phyloP scores from a whole-genome alignment of 2,113 vertebrate genomes.

The Mustelus asterias region DNA sequence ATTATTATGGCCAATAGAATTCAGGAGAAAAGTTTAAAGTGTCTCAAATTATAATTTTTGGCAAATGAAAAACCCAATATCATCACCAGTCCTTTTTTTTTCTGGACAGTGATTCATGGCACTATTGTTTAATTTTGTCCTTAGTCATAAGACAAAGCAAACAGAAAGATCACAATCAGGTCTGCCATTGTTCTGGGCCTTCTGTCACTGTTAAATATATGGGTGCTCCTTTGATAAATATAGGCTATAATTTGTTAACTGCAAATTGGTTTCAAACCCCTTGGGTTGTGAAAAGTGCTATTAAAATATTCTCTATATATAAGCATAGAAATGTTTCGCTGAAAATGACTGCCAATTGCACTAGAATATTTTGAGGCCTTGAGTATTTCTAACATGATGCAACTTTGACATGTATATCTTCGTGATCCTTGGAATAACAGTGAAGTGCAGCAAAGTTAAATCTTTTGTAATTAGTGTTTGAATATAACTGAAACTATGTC shows the following conservation, averaged over 20 bases:
- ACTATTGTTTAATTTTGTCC: not conserved
- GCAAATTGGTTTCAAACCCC: not conserved
- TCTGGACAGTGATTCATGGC: not conserved
- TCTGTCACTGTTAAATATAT: not conserved
- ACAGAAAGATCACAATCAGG: not conserved
- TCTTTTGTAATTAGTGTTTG: not conserved
- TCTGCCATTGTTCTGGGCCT: not conserved
- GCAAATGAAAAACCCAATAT: not conserved
- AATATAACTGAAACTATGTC: not conserved
- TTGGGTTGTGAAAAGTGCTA: not conserved
- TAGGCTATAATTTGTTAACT: not conserved
- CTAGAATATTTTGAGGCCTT: not conserved
- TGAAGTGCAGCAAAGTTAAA: not conserved
- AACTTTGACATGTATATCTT: not conserved
- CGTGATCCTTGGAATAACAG: not conserved
- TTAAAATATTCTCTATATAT: not conserved
- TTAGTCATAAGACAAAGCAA: not conserved
- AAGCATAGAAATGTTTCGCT: not conserved
- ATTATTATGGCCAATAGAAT: not conserved
- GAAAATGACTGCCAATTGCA: not conserved
- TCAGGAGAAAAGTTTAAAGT: not conserved
- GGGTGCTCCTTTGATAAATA: not conserved
- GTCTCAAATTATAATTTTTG: not conserved
- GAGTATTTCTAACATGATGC: not conserved
- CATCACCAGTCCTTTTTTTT: not conserved